Percentiles rank a stretch among this genome's conserved stretches.
These are phyloP conservation scores for Eremophila alpestris DNA, from an alignment of 2,797 vertebrate species.

Conservation along the genomic window DNA sequence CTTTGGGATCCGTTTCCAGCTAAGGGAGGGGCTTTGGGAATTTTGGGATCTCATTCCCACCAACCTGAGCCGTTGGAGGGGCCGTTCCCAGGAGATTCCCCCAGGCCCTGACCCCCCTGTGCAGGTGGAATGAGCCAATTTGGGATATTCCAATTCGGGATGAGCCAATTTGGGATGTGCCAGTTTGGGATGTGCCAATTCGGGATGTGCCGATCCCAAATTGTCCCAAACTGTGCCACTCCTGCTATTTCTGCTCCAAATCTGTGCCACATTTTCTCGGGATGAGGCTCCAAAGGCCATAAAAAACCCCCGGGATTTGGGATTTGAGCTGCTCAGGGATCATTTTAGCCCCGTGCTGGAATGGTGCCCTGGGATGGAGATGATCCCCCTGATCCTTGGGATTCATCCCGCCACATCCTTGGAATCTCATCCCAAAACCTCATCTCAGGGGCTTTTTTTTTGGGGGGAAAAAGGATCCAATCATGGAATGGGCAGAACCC, in stretches of 20 bases:
- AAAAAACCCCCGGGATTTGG: not conserved
- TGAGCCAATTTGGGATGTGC: not conserved
- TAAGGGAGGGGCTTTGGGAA: too few relatives aligned
- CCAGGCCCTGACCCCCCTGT: too few relatives aligned
- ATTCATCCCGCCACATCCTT: too few relatives aligned
- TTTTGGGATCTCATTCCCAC: not conserved
- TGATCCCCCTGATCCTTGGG: not conserved
- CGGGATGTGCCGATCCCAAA: not conserved
- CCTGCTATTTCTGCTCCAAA: not conserved
- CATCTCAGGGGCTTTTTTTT: too few relatives aligned
- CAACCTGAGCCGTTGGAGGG: accelerated
- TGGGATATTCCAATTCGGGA: accelerated
- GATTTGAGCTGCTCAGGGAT: not conserved
- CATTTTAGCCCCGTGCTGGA: accelerated
- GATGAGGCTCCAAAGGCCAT: not conserved
- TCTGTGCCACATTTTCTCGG: not conserved
- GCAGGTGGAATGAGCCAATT: not conserved
- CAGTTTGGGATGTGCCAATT: not conserved
- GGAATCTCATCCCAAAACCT: not conserved
- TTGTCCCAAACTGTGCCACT: not conserved
- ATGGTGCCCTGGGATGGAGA: not conserved
- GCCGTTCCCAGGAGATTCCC: accelerated
- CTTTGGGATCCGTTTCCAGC: too few relatives aligned
- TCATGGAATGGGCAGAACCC: not conserved
- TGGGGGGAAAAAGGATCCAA: not conserved